Conservation (phyloP, 2,113 vertebrate genomes). For the Cynopterus brachyotis region DNA sequence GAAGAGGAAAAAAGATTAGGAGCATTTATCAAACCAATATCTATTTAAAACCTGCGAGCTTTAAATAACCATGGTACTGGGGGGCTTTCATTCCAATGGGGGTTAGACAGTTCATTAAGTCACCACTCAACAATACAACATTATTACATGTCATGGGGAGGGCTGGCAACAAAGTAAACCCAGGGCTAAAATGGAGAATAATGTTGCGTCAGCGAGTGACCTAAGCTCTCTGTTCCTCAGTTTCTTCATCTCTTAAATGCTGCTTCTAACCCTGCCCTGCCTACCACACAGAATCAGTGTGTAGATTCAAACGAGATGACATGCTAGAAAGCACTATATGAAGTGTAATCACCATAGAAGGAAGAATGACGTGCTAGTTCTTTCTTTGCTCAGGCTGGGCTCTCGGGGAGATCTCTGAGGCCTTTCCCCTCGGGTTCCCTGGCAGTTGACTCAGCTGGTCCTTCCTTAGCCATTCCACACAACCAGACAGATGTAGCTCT, state of each 20-base stretch:
- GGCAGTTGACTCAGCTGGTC: background rate
- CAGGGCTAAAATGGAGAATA: background rate
- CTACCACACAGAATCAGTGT: background rate
- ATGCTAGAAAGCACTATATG: background rate
- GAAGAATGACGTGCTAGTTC: fast-evolving
- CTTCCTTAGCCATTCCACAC: background rate
- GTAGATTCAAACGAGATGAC: background rate
- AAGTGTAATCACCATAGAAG: fast-evolving
- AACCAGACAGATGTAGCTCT: background rate
- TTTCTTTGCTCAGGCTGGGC: too few relatives aligned
- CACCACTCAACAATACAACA: background rate
- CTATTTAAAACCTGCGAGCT: background rate
- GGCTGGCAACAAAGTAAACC: background rate
- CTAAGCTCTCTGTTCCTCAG: background rate
- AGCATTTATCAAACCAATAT: background rate
- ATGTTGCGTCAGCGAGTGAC: background rate
- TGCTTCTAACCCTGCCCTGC: background rate
- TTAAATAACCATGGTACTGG: background rate
- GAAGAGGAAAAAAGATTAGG: background rate
- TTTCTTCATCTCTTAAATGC: background rate
- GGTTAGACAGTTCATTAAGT: fast-evolving
- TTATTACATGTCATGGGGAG: fast-evolving
- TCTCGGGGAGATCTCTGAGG: background rate
- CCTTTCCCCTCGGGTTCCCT: too few relatives aligned
- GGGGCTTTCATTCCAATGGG: background rate